phyloP scores from a whole-genome alignment of 2,113 vertebrate species.

The Urocolius indicus region DNA sequence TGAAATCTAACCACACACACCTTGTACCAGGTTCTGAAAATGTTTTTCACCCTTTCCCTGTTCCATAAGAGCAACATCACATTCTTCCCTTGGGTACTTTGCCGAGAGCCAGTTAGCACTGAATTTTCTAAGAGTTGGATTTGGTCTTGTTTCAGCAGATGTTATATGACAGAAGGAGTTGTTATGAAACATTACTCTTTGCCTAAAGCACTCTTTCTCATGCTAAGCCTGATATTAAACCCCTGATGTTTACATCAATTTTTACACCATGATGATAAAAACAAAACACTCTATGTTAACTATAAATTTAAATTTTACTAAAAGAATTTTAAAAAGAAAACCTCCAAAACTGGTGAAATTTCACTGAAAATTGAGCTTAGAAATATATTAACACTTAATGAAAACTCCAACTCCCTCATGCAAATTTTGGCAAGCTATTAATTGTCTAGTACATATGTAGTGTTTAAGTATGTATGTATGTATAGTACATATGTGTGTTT shows the following conservation, averaged over 20 bases:
- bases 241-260: background rate
- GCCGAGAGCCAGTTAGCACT: background rate
- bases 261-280: background rate
- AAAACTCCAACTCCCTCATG: background rate
- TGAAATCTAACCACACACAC: background rate
- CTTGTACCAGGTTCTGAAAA: background rate
- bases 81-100: background rate
- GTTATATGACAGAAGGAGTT: background rate
- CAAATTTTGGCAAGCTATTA: background rate
- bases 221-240: background rate
- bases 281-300: background rate
- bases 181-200: background rate
- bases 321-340: background rate
- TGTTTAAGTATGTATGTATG: background rate
- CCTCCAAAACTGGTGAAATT: background rate
- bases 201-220: background rate
- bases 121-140: background rate
- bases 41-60: background rate
- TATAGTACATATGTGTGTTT: background rate
- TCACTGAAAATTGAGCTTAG: background rate
- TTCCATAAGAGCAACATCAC: accelerated
- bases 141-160: background rate
- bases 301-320: background rate
- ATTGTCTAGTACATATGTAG: background rate
- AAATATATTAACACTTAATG: background rate